Evolutionary conservation across 1,140 invertebrate genomes (phyloP), one percentile per base, ranked within the genome.

Genomic region (Pseudoatta argentina): DNA sequence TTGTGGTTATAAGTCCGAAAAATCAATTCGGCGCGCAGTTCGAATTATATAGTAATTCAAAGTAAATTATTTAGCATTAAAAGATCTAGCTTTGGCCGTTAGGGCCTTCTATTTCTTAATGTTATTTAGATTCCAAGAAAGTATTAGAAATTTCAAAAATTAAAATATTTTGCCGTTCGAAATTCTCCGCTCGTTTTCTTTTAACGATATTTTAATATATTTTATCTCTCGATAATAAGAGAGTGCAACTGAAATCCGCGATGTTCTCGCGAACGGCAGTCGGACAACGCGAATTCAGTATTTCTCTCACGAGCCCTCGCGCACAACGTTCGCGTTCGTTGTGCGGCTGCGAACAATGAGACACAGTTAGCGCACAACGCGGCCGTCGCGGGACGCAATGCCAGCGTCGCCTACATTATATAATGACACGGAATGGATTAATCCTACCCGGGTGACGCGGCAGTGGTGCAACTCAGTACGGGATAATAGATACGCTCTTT

Each of bases 371-470:
- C 48, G 69, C 55, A 71, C 71, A 86, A 89, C 72, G 85, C 24
- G 39, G 66, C 55, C 53, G 67, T 61, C 59, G 69, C 67, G 34
- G 53, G 34, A 63, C 72, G 75, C 73, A 48, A 66, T 64, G 82
- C 73, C 73, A 57, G 57, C 69, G 77, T 51, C 87, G 87, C 86
- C 87, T 86, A 57, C 89, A 90, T 90, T 91, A 87, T 91, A 90
- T 88, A 91, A 91, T 85, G 89, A 90, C 89, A 91, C 79, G 90
- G 90, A 91, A 91, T 88, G 89, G 90, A 91, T 91, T 91, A 91
- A 91, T 91, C 90, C 89, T 91, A 85, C 86, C 66, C 53, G 87
- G 83, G 78, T 73, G 85, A 51, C 57, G 88, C 88, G 88, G 76
- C 78, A 85, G 75, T 82, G 77, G 83, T 75, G 89, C 89, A 86